A percentile compares a stretch with the other conserved stretches of the same genome.
Conservation (phyloP, 2,797 vertebrate genomes). For the Merluccius polli region DNA sequence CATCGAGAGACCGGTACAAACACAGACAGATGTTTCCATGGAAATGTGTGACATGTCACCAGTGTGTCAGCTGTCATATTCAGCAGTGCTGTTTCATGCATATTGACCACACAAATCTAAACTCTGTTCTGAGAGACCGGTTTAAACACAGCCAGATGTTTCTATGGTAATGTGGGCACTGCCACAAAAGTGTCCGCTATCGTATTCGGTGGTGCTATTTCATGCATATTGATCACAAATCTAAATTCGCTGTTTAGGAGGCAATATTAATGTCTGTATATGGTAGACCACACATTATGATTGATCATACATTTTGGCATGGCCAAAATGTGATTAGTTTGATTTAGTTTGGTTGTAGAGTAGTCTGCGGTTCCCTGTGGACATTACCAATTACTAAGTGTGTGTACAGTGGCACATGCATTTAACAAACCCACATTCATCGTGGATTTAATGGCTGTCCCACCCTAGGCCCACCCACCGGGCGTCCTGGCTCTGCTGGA, state of each 20-base stretch:
- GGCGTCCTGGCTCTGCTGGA: constrained; percentile 87
- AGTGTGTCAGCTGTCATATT: too few relatives aligned
- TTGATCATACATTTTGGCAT: neutral
- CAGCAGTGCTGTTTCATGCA: too few relatives aligned
- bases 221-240: neutral
- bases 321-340: neutral
- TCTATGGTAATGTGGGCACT: neutral
- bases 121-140: too few relatives aligned
- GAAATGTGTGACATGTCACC: too few relatives aligned
- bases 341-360: neutral
- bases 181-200: neutral
- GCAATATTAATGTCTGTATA: neutral
- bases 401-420: neutral
- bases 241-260: neutral
- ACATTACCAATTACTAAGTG: neutral
- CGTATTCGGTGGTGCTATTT: neutral
- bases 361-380: neutral
- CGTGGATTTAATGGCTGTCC: neutral
- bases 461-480: constrained; percentile 79
- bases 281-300: neutral
- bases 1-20: constrained; percentile 79
- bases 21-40: neutral
- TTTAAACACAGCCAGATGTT: neutral
- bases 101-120: too few relatives aligned
- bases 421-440: neutral